Evolutionary conservation across 2,888 invertebrate genomes (phyloP).

Genomic region (Leistus spinibarbis): DNA sequence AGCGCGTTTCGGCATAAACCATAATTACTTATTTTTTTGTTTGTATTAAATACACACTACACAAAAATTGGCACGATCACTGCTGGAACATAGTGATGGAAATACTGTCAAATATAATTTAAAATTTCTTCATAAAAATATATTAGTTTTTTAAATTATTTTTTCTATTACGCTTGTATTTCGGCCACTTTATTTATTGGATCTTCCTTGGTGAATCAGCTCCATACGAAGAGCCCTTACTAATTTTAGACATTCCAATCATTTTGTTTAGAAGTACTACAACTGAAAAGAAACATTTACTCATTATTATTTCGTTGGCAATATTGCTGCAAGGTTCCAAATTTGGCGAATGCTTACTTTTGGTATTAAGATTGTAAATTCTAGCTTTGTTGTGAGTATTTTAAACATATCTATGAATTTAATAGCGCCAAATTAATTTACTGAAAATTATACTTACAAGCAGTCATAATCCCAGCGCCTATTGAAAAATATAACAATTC

Average conservation of each 20-base stretch:
- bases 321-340: too few relatives aligned
- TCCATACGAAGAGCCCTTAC: conserved; percentile 83
- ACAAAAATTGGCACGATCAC: conserved; percentile 37
- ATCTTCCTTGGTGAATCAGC: conserved; percentile 62
- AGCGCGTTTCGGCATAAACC: conserved; percentile 24
- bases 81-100: conserved; percentile 32
- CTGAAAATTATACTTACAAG: conserved; percentile 69
- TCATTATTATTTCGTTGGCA: neutral
- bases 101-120: conserved; percentile 37
- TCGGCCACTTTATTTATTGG: conserved; percentile 44
- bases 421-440: neutral
- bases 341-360: too few relatives aligned
- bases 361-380: neutral
- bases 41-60: conserved; percentile 9
- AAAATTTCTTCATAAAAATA: conserved; percentile 38
- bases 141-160: conserved; percentile 14
- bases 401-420: neutral
- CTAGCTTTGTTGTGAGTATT: neutral
- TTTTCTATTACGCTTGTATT: conserved; percentile 14
- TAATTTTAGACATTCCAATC: conserved; percentile 84
- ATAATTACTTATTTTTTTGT: too few relatives aligned
- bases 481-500: conserved; percentile 72
- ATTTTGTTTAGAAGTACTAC: conserved; percentile 77
- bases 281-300: conserved; percentile 64
- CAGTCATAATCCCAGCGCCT: conserved; percentile 70